Percentiles rank a stretch among this genome's conserved stretches.
phyloP scores from a whole-genome alignment of 1,140 invertebrate species.

The Zaprionus kolodkinae region DNA sequence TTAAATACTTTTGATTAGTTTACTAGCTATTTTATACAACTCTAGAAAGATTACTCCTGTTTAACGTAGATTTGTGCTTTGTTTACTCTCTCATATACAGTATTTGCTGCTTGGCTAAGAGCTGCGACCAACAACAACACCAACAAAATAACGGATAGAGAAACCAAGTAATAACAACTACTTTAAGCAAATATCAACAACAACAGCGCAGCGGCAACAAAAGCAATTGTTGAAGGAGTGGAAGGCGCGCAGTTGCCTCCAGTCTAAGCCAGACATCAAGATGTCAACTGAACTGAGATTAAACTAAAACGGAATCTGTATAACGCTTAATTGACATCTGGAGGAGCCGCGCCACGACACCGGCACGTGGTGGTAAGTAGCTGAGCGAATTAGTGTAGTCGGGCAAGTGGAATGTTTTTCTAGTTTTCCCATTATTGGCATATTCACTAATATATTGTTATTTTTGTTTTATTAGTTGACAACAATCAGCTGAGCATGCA shows the following conservation, averaged over 20 bases:
- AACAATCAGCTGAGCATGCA: constrained; percentile 54
- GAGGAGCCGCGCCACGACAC: constrained; percentile 41
- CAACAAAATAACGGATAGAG: constrained; percentile 3
- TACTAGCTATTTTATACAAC: not conserved
- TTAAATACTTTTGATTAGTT: not conserved
- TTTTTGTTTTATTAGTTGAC: constrained; percentile 24
- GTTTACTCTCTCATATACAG: constrained; percentile 16
- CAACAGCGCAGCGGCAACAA: not conserved
- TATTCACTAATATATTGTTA: not conserved
- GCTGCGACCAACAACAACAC: constrained; percentile 26
- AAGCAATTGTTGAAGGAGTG: constrained; percentile 1
- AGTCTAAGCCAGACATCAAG: constrained; percentile 20
- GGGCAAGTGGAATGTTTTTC: not conserved
- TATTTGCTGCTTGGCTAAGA: constrained; percentile 27
- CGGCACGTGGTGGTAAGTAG: constrained; percentile 50
- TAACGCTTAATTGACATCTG: constrained; percentile 25
- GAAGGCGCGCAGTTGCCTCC: constrained; percentile 21
- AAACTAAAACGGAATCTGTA: constrained; percentile 5
- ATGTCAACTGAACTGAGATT: constrained; percentile 26
- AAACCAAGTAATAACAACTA: constrained; percentile 20
- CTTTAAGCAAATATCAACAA: constrained; percentile 4
- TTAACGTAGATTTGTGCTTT: not conserved
- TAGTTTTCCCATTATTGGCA: not conserved
- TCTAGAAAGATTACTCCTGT: not conserved
- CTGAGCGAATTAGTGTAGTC: too few species aligned